These are phyloP conservation scores for Congeria kusceri DNA, from an alignment of 2,888 invertebrate genomes.

Conservation along the genomic window DNA sequence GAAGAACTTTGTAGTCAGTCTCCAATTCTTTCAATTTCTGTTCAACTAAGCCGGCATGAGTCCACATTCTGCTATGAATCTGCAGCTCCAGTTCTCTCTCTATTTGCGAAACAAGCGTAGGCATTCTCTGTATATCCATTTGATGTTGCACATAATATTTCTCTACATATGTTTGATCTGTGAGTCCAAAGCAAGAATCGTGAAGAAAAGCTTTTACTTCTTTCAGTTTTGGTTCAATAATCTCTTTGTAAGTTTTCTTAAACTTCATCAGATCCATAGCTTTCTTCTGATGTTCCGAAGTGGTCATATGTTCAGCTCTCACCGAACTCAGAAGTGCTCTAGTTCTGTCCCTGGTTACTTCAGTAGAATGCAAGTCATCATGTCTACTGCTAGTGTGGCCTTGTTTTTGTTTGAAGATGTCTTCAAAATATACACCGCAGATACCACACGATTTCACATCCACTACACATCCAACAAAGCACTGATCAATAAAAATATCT, in stretches of 20 bases:
- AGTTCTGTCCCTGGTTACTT: conserved; percentile 14
- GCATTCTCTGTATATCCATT: conserved; percentile 28
- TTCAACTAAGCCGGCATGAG: conserved; percentile 14
- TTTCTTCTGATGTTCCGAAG: conserved; percentile 17
- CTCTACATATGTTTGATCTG: conserved; percentile 20
- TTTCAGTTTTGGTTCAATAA: conserved; percentile 29
- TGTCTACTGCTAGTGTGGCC: not conserved
- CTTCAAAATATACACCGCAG: conserved; percentile 60
- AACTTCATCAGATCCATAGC: conserved; percentile 24
- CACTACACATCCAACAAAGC: conserved; percentile 50
- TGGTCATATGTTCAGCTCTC: not conserved
- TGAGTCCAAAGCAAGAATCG: conserved; percentile 27
- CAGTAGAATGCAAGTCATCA: conserved; percentile 11
- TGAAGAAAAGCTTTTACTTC: conserved; percentile 31
- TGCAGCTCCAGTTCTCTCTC: conserved; percentile 28
- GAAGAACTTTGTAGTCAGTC: conserved; percentile 22
- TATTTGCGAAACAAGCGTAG: not conserved
- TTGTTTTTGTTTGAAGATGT: conserved; percentile 3
- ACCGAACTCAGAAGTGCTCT: not conserved
- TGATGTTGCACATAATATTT: conserved; percentile 21
- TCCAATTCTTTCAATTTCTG: conserved; percentile 24
- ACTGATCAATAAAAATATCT: conserved; percentile 12
- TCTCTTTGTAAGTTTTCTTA: conserved; percentile 18
- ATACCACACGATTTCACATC: conserved; percentile 62
- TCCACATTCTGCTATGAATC: conserved; percentile 28